Base-by-base conservation (phyloP, 2,888 invertebrate species). In the Arctia plantaginis region DNA sequence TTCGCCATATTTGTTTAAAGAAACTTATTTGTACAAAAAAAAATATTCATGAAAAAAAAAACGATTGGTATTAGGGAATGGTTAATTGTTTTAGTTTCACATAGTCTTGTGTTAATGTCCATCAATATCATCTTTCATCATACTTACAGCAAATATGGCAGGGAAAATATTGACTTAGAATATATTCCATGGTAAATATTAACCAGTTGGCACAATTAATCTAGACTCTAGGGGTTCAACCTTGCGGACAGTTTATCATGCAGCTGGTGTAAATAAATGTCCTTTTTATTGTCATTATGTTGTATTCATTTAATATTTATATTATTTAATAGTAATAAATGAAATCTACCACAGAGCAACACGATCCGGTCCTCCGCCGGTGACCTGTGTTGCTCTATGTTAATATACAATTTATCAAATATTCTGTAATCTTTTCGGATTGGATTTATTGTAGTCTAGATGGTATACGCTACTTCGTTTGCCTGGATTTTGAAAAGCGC, bases 181-280 rank as follows among this genome's bases (percentile, higher is more conserved):
- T 7, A 62, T 7, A 27, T 62, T 18, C 30, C 7, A 18, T 74
- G 65, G 51, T 73, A 76, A 75, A 72, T 79, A 84, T 79, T 74
- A 39, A 30, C 23, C 59, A 77, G 82, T 81, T 81, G 83, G 76
- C 68, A 68, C 75, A 85, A 82, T 77, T 81, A 85, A 47, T 62
- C 39, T 76, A 27, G 35, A 85, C 55, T 62, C 39, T 76, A 27
- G 35, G 18, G 15, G 77, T 80, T 82, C 78, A 82, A 70, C 88
- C 88, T 88, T 88, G 89, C 64, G 75, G 69, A 71, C 77, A 80
- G 82, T 85, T 88, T 84, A 80, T 81, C 41, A 66, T 82, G 79
- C 78, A 76, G 65, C 67, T 78, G 79, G 78, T 78, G 84, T 72
- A 76, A 78, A 79, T 79, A 76, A 83, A 82, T 65, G 73, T 62